These are phyloP conservation scores for Grammomys dolichurus DNA, from an alignment of 2,113 vertebrate genomes.

Conservation along the genomic window DNA sequence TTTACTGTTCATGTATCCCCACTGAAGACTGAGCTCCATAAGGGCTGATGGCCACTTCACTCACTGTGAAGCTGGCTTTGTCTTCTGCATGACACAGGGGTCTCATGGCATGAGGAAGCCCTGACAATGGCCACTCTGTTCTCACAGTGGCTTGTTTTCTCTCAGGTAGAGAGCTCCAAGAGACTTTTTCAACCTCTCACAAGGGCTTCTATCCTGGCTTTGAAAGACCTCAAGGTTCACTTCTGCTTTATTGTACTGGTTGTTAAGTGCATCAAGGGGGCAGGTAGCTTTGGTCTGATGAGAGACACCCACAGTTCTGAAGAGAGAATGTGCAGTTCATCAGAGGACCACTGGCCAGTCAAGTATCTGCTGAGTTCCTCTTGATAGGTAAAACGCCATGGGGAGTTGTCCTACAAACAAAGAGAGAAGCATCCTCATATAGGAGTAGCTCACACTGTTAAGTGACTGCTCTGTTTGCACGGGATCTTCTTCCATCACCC, in stretches of 20 bases:
- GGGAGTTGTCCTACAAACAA: background rate
- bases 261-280: background rate
- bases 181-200: background rate
- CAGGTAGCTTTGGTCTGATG: background rate
- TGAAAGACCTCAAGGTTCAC: background rate
- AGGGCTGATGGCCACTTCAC: background rate
- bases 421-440: background rate
- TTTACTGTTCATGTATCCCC: too few species aligned
- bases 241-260: background rate
- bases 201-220: background rate
- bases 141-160: background rate
- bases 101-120: background rate
- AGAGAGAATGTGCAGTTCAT: background rate
- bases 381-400: background rate
- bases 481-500: background rate
- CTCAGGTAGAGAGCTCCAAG: background rate
- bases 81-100: background rate
- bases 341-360: background rate
- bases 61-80: background rate
- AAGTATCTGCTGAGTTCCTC: background rate
- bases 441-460: background rate
- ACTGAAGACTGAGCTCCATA: background rate
- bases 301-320: background rate
- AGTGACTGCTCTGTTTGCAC: background rate
- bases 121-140: background rate